Evolutionary conservation across 2,113 vertebrate genomes (phyloP), one percentile per base, ranked within the genome.

Genomic region (Muscicapa adusta): DNA sequence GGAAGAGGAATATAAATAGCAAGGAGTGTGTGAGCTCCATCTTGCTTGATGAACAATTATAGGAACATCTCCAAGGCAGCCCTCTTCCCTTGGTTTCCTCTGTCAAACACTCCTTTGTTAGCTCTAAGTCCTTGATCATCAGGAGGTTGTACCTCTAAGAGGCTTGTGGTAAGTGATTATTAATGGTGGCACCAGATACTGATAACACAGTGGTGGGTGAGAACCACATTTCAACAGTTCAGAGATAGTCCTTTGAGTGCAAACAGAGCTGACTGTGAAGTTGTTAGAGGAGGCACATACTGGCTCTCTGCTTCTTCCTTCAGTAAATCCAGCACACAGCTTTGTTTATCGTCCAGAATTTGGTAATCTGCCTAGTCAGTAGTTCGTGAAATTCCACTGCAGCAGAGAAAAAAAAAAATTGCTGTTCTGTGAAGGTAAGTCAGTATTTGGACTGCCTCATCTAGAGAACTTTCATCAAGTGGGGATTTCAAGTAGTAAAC

Each of bases 281-380:
- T 76, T 94, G 74, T 63, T 91, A 66, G 67, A 51, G 89, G 71
- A 90, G 43, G 68, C 51, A 91, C 60, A 40, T 33, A 42, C 5
- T 96, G 91, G 85, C 88, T 45, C 82, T 91, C 82, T 89, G 61
- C 87, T 96, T 42, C 56, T 95, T 93, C 79, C 85, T 88, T 85
- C 85, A 80, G 36, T 81, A 86, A 96, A 94, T 93, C 90, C 88
- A 95, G 90, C 79, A 47, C 82, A 61, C 85, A 83, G 91, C 82
- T 96, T 95, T 95, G 91, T 97, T 96, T 96, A 90, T 96, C 51
- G 71, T 91, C 81, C 56, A 94, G 75, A 93, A 91, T 80, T 77
- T 96, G 95, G 93, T 95, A 71, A 96, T 90, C 88, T 96, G 93
- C 95, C 95, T 95, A 94, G 75, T 89, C 88, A 80, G 94, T 96